Base-by-base conservation (phyloP, 2,113 vertebrate species). In the Aix galericulata region DNA sequence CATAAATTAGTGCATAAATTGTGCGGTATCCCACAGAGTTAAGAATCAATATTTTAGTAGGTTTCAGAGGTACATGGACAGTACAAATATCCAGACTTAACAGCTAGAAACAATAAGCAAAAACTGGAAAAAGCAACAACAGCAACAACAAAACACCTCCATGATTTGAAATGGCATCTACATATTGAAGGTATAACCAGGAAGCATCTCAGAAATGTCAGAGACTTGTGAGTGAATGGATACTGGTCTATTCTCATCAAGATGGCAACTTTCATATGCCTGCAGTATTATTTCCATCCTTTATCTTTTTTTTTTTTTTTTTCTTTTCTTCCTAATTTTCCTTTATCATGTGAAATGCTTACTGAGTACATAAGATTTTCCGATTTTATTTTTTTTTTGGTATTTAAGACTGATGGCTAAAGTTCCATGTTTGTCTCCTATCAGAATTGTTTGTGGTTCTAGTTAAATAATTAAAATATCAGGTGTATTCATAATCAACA, bases 31-130 rank as follows among this genome's bases (percentile, higher is more conserved):
- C 48, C 44, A 44, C 34, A 89, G 69, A 82, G 59, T 42, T 73
- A 68, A 60, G 9, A 78, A 89, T 59, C 31, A 89, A 79, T 58
- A 72, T 62, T 79, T 92, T 62, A 91, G 22, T 21, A 82, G 79
- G 15, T 11, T 72, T 82, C 58, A 82, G n/a, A 44, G 13, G 27
- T 67, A 29, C 66, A 2, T 59, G 11, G 8, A 2, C 23, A 56
- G 22, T 13, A 84, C 25, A 71, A 84, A 91, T 75, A 25, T 11
- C 5, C 20, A 72, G 46, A 78, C 7, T 64, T 87, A 89, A 82
- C 3, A 7, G 16, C 5, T 62, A 75, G 22, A 88, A 74, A 74
- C 1, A 58, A 34, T 34, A 52, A 44, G 3, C 40, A 80, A 74
- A 42, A n/a, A 16, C 0, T 2, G 2, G 9, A 3, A 9, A 71